These are phyloP conservation scores for Caenorhabditis becei DNA, from an alignment of 2,888 invertebrate genomes.

Conservation along the genomic window DNA sequence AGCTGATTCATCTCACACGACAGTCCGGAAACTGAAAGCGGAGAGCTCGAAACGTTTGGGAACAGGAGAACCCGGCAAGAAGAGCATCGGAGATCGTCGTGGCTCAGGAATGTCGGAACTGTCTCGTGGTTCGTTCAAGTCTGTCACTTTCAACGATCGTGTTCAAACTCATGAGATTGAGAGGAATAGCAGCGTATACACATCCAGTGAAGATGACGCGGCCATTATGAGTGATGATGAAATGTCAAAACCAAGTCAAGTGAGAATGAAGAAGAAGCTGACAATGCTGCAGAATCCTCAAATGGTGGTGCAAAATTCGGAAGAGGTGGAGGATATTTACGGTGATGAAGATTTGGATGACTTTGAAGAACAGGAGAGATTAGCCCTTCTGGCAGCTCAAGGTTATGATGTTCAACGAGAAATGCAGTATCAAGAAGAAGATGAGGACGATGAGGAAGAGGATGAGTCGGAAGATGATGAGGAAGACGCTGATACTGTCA, in stretches of 20 bases:
- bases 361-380: conserved; percentile 69
- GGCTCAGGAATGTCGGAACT: conserved; percentile 73
- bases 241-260: conserved; percentile 57
- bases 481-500: conserved; percentile 56
- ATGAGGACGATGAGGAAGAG: conserved; percentile 25
- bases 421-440: conserved; percentile 23
- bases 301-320: neutral
- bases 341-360: conserved; percentile 67
- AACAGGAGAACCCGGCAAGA: conserved; percentile 38
- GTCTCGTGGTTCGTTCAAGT: conserved; percentile 67
- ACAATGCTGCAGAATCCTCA: conserved; percentile 42
- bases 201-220: conserved; percentile 68
- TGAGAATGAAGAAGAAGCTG: conserved; percentile 49
- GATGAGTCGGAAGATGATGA: conserved; percentile 53
- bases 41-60: conserved; percentile 21
- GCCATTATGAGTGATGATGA: conserved; percentile 74
- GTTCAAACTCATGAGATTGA: conserved; percentile 73
- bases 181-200: conserved; percentile 54
- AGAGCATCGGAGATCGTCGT: conserved; percentile 67
- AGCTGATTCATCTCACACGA: conserved; percentile 20
- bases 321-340: conserved; percentile 48
- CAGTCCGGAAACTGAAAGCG: conserved; percentile 36
- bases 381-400: conserved; percentile 54
- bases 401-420: conserved; percentile 37
- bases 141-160: conserved; percentile 73